phyloP scores from a whole-genome alignment of 2,113 vertebrate species.

The Plotosus lineatus region DNA sequence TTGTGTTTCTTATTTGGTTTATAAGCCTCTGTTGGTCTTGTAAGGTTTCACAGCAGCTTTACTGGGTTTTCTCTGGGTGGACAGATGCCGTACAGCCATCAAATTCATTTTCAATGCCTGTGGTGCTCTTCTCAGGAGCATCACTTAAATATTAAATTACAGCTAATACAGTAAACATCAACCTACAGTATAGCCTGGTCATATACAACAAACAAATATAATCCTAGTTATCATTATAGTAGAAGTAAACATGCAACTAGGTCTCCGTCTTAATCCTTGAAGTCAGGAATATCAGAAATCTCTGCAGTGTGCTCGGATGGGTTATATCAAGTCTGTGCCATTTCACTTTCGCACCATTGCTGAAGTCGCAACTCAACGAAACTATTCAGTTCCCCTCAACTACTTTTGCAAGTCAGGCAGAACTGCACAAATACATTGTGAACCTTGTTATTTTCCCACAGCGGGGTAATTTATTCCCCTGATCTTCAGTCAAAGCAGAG shows the following conservation, averaged over 20 bases:
- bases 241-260: no score
- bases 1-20: no score
- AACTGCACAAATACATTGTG: slow-evolving; percentile 25
- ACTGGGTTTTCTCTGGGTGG: no score
- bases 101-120: no score
- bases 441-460: slow-evolving; percentile 22
- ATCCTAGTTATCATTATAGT: neutral
- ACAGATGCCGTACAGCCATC: no score
- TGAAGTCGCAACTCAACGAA: neutral
- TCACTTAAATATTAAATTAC: no score
- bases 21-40: no score
- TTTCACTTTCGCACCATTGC: neutral
- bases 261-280: neutral
- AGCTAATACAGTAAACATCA: no score
- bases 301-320: no score
- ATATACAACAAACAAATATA: neutral
- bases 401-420: neutral
- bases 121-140: no score
- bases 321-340: neutral
- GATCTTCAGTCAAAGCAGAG: slow-evolving; percentile 37
- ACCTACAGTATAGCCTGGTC: no score
- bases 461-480: slow-evolving; percentile 32
- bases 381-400: neutral
- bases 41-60: no score
- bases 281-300: neutral